phyloP scores from a whole-genome alignment of 1,140 invertebrate species.

The Lutraria rhynchaena region DNA sequence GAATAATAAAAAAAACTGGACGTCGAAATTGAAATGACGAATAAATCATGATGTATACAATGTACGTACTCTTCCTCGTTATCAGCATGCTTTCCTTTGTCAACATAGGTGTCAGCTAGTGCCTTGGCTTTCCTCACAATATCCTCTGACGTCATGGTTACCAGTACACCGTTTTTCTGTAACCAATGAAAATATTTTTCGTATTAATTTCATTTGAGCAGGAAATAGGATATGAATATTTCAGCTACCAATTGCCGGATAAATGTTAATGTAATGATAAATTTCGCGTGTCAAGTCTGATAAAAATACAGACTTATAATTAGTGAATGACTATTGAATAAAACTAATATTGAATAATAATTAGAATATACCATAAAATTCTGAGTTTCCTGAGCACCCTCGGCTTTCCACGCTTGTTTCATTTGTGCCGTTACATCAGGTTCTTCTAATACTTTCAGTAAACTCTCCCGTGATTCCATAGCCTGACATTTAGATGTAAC shows the following conservation, averaged over 20 bases:
- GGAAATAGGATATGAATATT: too few species aligned
- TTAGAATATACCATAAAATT: constrained; percentile 76
- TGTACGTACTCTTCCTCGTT: constrained; percentile 58
- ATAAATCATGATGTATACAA: neutral
- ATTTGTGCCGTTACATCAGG: constrained; percentile 66
- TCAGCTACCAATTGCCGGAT: too few species aligned
- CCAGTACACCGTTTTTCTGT: constrained; percentile 74
- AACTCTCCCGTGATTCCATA: constrained; percentile 54
- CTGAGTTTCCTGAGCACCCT: constrained; percentile 57
- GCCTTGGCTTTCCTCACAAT: constrained; percentile 75
- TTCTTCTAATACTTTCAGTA: constrained; percentile 64
- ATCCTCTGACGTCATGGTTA: constrained; percentile 74
- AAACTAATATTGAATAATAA: too few species aligned
- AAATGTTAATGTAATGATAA: too few species aligned
- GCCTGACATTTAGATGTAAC: constrained; percentile 27
- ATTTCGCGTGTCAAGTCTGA: too few species aligned
- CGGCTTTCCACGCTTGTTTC: constrained; percentile 64
- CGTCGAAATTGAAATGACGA: too few species aligned
- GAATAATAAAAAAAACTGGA: too few species aligned
- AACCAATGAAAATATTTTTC: neutral
- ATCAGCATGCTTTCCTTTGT: constrained; percentile 37
- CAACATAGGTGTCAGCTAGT: constrained; percentile 66
- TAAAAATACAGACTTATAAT: too few species aligned
- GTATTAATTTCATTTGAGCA: too few species aligned
- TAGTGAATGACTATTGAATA: too few species aligned